Conservation (phyloP, 2,888 invertebrate species). For the Myathropa florea region DNA sequence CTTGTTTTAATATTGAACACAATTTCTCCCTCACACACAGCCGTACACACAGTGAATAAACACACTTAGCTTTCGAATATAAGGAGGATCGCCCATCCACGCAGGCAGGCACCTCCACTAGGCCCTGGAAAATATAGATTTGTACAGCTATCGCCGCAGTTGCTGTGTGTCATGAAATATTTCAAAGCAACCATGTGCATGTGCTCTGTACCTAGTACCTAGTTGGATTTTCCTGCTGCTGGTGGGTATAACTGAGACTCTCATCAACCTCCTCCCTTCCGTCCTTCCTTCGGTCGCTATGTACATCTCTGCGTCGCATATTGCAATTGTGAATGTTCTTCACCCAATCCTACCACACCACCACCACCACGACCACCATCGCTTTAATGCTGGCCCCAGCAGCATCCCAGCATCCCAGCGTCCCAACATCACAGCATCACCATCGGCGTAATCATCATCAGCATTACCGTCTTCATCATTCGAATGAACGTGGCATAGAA, state of each 20-base stretch:
- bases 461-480: constrained; percentile 62
- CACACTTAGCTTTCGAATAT: constrained; percentile 29
- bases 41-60: background rate
- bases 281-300: constrained; percentile 10
- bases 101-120: constrained; percentile 44
- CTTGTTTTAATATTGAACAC: constrained; percentile 46
- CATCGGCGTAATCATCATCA: constrained; percentile 49
- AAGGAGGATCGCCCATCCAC: constrained; percentile 48
- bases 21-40: background rate
- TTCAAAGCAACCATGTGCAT: constrained; percentile 63
- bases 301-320: constrained; percentile 54
- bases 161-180: constrained; percentile 61
- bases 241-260: constrained; percentile 24
- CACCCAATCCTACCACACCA: constrained; percentile 40
- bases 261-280: background rate
- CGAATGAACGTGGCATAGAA: constrained; percentile 48
- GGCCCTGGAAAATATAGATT: constrained; percentile 68
- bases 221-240: constrained; percentile 19
- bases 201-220: constrained; percentile 31
- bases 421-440: constrained; percentile 5
- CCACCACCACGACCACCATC: background rate
- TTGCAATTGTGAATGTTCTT: constrained; percentile 64
- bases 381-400: constrained; percentile 22
- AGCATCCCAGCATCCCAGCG: background rate
- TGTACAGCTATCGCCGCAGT: constrained; percentile 32